Base-by-base conservation (phyloP, 2,888 invertebrate species). In the Callyntrura sp. region DNA sequence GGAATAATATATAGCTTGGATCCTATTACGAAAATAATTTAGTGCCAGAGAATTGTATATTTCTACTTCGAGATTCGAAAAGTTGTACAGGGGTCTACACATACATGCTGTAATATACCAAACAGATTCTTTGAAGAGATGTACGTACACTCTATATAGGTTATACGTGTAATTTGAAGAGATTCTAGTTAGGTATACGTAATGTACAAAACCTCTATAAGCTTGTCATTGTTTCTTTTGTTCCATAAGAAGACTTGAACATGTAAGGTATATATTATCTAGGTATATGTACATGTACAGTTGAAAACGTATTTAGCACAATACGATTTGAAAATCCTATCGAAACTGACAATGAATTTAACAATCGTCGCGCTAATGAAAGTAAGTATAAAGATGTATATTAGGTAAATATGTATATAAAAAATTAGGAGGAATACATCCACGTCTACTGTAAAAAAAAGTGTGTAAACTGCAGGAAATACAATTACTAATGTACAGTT, bases 271-370 rank as follows among this genome's bases (percentile, higher is more conserved):
- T n/a, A n/a, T n/a, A n/a, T n/a, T n/a, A n/a, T n/a, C n/a, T n/a
- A n/a, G n/a, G 23, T 35, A 43, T 43, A 35, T 68, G 35, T 35
- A 68, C n/a, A n/a, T 35, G 35, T 35, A 35, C 35, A 35, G 6
- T 35, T 35, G 35, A 23, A 23, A 65, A 65, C 5, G 17, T 70
- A 70, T 25, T 6, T 70, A 70, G 28, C 12, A 20, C 6, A 62
- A 23, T 68, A 68, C 17, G 43, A 70, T 70, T 70, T 70, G 14
- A 70, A 70, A 17, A 17, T 70, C 70, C 43, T 70, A 70, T 45
- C 70, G 43, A 70, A 70, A 70, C 43, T 70, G 70, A 70, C 70
- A 70, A 70, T 70, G 70, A 70, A 70, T 35, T 43, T 62, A 70
- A 70, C 35, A 70, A 70, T 70, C 70, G 35, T 70, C 70, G 43